Evolutionary conservation across 2,113 vertebrate genomes (phyloP).

Genomic region (Naja naja): DNA sequence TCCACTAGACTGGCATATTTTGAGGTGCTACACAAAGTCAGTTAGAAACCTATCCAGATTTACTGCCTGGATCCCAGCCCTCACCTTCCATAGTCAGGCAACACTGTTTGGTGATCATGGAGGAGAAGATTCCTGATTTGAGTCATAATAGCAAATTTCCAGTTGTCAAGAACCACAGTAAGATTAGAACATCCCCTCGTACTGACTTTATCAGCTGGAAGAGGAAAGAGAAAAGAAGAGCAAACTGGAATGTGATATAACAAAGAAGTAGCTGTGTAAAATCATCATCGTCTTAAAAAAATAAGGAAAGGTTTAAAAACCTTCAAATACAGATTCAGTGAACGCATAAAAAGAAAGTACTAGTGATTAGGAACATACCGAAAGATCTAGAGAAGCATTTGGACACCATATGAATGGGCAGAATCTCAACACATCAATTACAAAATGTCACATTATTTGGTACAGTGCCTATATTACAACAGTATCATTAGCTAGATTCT

Average conservation of each 20-base stretch:
- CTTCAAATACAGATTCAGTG: not conserved
- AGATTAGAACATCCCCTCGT: constrained; percentile 78
- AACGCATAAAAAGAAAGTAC: not conserved
- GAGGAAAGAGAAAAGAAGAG: not conserved
- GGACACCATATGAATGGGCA: not conserved
- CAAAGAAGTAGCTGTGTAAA: not conserved
- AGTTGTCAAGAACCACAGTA: constrained; percentile 83
- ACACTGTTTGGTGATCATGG: constrained; percentile 79
- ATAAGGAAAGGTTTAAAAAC: not conserved
- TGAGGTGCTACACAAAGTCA: not conserved
- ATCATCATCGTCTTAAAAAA: not conserved
- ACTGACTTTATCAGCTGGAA: constrained; percentile 61
- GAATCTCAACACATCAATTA: not conserved
- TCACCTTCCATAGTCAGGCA: constrained; percentile 84
- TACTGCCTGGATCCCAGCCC: not conserved
- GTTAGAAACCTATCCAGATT: not conserved
- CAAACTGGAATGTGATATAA: accelerated
- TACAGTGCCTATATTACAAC: not conserved
- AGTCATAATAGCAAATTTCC: constrained; percentile 85
- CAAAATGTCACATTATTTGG: not conserved
- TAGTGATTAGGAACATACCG: not conserved
- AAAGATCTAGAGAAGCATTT: not conserved
- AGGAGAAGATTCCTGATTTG: constrained; percentile 84
- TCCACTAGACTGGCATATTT: not conserved
- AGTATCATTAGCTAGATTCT: not conserved